phyloP scores from a whole-genome alignment of 2,113 vertebrate genomes.

The Sterna hirundo region DNA sequence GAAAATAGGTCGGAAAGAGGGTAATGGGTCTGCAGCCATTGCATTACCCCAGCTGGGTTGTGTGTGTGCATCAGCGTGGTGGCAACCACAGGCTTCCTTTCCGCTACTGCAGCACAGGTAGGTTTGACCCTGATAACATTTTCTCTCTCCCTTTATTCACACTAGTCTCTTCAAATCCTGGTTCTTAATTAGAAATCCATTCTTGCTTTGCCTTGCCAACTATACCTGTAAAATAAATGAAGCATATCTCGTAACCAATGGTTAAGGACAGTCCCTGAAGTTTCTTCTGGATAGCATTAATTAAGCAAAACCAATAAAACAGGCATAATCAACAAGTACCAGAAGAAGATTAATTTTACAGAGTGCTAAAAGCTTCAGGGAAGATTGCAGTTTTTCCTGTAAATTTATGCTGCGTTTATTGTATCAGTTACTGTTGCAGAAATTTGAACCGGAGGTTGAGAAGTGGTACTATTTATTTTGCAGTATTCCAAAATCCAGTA shows the following conservation, averaged over 20 bases:
- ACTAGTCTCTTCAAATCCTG: background rate
- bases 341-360: conserved; percentile 35
- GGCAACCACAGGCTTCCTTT: background rate
- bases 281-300: conserved; percentile 19
- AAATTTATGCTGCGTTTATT: conserved; percentile 24
- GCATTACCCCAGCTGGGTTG: background rate
- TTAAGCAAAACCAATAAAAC: conserved; percentile 53
- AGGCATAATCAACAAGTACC: background rate
- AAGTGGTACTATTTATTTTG: background rate
- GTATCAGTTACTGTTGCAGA: background rate
- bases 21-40: background rate
- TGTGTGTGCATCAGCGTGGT: background rate
- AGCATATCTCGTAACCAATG: background rate
- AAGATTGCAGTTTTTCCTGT: conserved; percentile 8
- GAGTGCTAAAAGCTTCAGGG: background rate
- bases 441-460: background rate
- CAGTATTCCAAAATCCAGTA: background rate
- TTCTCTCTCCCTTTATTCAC: background rate
- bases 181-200: background rate
- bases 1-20: background rate
- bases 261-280: background rate
- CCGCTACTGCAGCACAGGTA: background rate
- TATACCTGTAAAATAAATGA: conserved; percentile 28
- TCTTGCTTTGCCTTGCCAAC: conserved; percentile 5
- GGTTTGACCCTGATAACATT: background rate